Conservation (phyloP, 2,888 invertebrate species). For the Polymixis lichenea region DNA sequence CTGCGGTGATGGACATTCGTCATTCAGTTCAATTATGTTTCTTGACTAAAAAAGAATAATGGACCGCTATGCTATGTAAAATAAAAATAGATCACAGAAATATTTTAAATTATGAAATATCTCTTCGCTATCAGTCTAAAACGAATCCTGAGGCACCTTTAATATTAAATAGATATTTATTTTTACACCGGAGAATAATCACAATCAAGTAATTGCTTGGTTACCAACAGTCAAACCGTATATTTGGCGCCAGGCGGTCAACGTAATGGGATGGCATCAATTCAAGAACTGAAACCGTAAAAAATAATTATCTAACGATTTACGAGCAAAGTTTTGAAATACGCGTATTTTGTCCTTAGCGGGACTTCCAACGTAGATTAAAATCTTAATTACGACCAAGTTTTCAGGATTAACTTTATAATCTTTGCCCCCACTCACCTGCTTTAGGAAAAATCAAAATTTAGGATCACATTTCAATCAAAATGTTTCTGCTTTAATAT, state of each 20-base stretch:
- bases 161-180: background rate
- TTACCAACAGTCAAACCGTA: slow-evolving; percentile 29
- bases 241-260: slow-evolving; percentile 49
- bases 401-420: slow-evolving; percentile 84
- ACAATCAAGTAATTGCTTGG: slow-evolving; percentile 26
- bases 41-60: slow-evolving; percentile 4
- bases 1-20: slow-evolving; percentile 33
- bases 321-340: slow-evolving; percentile 83
- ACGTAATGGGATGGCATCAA: slow-evolving; percentile 55
- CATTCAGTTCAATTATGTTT: slow-evolving; percentile 20
- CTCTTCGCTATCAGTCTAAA: background rate
- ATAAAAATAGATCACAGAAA: background rate
- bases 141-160: background rate
- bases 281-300: slow-evolving; percentile 68
- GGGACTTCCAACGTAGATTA: slow-evolving; percentile 80
- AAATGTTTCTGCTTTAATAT: slow-evolving; percentile 18
- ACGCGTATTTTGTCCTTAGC: slow-evolving; percentile 80
- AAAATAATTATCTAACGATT: slow-evolving; percentile 83
- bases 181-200: background rate
- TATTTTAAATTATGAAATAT: slow-evolving; percentile 22
- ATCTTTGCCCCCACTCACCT: slow-evolving; percentile 77
- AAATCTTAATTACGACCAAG: slow-evolving; percentile 87
- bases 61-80: background rate
- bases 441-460: slow-evolving; percentile 71
- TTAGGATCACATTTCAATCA: slow-evolving; percentile 66